Evolutionary conservation across 2,797 vertebrate species (phyloP).

Genomic region (Novumbra hubbsi): DNA sequence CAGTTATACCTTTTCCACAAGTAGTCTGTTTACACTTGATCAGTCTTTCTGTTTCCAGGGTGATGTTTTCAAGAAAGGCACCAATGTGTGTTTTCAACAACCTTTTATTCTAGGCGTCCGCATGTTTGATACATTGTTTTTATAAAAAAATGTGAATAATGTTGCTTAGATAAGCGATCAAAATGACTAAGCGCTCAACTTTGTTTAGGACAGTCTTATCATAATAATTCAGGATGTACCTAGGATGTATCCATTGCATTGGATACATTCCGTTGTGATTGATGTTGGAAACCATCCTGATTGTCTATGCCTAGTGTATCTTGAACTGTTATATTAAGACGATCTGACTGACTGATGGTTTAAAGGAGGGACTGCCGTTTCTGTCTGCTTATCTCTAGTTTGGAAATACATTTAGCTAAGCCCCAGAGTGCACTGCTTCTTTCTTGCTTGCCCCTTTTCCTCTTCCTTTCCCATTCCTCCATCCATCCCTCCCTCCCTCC

Average conservation of each 20-base stretch:
- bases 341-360: neutral
- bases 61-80: neutral
- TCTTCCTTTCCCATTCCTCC: neutral
- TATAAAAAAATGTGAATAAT: neutral
- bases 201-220: neutral
- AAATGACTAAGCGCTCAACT: neutral
- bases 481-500: neutral
- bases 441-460: neutral
- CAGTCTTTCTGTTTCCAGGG: neutral
- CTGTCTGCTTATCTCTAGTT: neutral
- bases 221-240: neutral
- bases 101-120: neutral
- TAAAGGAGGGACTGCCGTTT: neutral
- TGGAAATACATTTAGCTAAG: constrained; percentile 1
- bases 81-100: neutral
- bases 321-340: neutral
- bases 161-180: neutral
- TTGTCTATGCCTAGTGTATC: neutral
- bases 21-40: neutral
- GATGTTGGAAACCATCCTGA: neutral
- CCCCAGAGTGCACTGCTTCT: neutral
- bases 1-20: neutral
- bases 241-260: neutral
- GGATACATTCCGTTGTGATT: neutral
- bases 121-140: neutral